Base-by-base conservation (phyloP, 2,113 vertebrate genomes). In the Saccopteryx bilineata region DNA sequence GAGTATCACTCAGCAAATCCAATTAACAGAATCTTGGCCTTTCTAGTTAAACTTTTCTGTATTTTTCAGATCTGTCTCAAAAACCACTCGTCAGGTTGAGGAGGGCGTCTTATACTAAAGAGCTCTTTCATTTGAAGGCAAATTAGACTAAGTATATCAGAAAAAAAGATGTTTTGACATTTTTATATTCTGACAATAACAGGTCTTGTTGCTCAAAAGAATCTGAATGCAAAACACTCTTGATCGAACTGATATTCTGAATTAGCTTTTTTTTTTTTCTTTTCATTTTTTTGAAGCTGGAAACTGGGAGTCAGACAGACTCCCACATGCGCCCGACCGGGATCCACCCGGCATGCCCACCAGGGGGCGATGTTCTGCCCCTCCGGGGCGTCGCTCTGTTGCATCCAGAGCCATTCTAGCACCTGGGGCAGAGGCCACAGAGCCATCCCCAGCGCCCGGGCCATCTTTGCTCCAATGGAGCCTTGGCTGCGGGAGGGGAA, bases 91-190 rank as follows among this genome's bases (percentile, higher is more conserved):
- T 50, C 76, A 50, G 48, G 13, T 60, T 31, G 10, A n/a, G 82
- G 28, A 84, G 52, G 54, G 71, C 28, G 11, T 46, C 39, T 81
- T 80, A 18, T 61, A 23, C 15, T 69, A 63, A 85, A 74, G 89
- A 78, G 60, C 15, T 87, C 87, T 94, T 87, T 50, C 63, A 80
- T 68, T 39, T 83, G 19, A n/a, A 84, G 84, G 46, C 79, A 83
- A 96, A 84, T 79, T 50, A 84, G 65, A 88, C 54, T 33, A 65
- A 79, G 10, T 4, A 7, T 14, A 46, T 80, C 46, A 69, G 56
- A 69, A 91, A 69, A 90, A 90, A 86, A 76, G 48, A 79, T 19
- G 28, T 14, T 79, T 80, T 80, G 75, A 87, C 61, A 90, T 94
- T 76, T 96, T 83, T 82, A 82, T 94, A 71, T 87, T 90, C 63